A percentile compares a stretch with the other conserved stretches of the same genome.
phyloP scores from a whole-genome alignment of 2,113 vertebrate species.

The Puntigrus tetrazona region DNA sequence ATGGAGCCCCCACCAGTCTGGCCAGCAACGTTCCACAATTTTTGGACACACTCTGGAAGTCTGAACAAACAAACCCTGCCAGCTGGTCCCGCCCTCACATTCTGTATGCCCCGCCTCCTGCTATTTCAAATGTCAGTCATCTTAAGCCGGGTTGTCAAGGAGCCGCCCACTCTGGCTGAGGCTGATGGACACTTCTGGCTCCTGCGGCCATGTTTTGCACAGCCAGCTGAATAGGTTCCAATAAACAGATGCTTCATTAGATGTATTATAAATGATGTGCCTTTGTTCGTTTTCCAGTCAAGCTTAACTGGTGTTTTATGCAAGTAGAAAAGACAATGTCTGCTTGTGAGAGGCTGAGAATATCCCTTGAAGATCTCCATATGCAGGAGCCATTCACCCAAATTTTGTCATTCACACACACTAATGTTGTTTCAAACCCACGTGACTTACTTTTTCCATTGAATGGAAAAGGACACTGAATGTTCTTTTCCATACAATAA shows the following conservation, averaged over 20 bases:
- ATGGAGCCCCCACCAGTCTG: constrained; percentile 16
- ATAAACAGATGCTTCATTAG: constrained; percentile 52
- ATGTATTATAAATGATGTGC: constrained; percentile 57
- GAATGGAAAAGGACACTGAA: background rate
- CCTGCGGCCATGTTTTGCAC: constrained; percentile 28
- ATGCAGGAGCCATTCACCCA: background rate
- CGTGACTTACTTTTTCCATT: background rate
- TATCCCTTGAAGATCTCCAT: background rate
- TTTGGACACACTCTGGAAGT: background rate
- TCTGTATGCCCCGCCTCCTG: constrained; percentile 42
- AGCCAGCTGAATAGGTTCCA: constrained; percentile 54
- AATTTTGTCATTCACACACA: background rate
- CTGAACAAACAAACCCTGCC: constrained; percentile 43
- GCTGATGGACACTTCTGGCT: constrained; percentile 39
- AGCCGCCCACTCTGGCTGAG: constrained; percentile 36
- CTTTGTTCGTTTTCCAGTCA: constrained; percentile 54
- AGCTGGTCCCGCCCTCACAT: constrained; percentile 50
- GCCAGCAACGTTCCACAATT: background rate
- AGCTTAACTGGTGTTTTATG: constrained; percentile 45
- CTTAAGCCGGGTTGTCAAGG: background rate
- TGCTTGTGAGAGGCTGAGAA: constrained; percentile 5
- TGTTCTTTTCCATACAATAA: background rate
- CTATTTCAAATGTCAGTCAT: constrained; percentile 49
- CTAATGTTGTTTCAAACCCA: background rate
- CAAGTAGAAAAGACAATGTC: constrained; percentile 29